Percentiles rank a stretch among this genome's conserved stretches.
Conservation (phyloP, 2,113 vertebrate genomes). For the Ovis aries region ARS-UI_Ramb_v3.0 NC_056080.1:119677001-119677500, state of each 20-base stretch:
- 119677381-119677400: background rate
- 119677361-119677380: background rate
- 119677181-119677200: rapidly evolving
- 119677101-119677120: background rate
- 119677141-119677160: background rate
- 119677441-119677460: background rate
- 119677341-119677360: background rate
- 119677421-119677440: background rate
- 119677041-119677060: background rate
- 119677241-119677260: background rate
- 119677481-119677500: background rate
- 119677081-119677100: background rate
- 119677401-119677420: background rate
- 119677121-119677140: background rate
- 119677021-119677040: background rate
- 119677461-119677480: rapidly evolving
- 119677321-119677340: background rate
- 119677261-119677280: background rate
- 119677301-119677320: background rate
- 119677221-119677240: background rate
- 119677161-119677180: background rate
- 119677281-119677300: background rate
- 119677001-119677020: background rate
- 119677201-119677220: background rate
- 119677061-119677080: background rate